phyloP scores from a whole-genome alignment of 2,797 vertebrate species.

The Craterocephalus amniculus region DNA sequence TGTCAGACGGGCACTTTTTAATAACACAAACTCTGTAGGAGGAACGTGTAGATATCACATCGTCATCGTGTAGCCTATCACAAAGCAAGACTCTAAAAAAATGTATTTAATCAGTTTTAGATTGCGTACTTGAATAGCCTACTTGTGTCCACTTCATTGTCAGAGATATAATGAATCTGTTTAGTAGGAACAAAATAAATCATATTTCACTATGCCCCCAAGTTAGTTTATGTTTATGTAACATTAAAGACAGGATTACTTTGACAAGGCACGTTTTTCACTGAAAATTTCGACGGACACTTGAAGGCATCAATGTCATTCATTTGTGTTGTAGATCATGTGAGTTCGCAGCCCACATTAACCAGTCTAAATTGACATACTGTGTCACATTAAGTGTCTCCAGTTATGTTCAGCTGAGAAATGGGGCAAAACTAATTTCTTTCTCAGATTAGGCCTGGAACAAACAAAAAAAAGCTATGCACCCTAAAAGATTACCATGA shows the following conservation, averaged over 20 bases:
- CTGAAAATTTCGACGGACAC: constrained; percentile 7
- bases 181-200: neutral
- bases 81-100: neutral
- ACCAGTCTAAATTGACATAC: neutral
- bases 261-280: fast-evolving
- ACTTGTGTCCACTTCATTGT: neutral
- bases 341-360: neutral
- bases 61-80: neutral
- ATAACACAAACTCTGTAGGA: neutral
- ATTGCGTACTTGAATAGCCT: neutral
- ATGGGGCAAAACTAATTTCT: neutral
- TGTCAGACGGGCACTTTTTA: no score
- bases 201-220: neutral
- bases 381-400: neutral
- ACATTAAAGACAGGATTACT: neutral
- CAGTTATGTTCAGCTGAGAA: neutral
- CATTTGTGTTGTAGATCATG: neutral
- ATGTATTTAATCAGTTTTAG: neutral
- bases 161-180: neutral
- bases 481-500: neutral
- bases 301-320: constrained; percentile 38
- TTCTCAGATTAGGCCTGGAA: neutral
- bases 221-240: neutral
- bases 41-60: neutral
- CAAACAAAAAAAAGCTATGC: neutral